phyloP scores from a whole-genome alignment of 2,888 invertebrate species.

The Leptopilina myrica region DNA sequence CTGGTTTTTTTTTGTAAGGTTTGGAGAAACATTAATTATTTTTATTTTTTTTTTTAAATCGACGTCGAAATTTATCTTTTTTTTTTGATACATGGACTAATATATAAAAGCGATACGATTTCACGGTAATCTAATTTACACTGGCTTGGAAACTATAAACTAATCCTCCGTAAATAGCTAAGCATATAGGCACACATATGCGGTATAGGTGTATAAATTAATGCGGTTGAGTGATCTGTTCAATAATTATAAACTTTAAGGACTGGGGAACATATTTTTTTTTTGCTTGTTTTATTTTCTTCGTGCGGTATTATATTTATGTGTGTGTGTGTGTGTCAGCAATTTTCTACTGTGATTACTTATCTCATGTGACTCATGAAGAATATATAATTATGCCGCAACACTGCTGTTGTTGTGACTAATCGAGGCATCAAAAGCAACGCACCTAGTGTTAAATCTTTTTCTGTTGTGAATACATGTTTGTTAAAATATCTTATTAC shows the following conservation, averaged over 20 bases:
- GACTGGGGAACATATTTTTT: neutral
- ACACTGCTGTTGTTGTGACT: constrained; percentile 29
- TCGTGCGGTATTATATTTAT: neutral
- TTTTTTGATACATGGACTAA: neutral
- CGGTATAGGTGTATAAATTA: neutral
- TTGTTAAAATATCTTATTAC: too few species aligned
- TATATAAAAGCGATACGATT: constrained; percentile 6
- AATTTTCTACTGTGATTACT: constrained; percentile 27
- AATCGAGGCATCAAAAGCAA: constrained; percentile 14
- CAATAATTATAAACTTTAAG: constrained; percentile 30
- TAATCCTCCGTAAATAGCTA: neutral
- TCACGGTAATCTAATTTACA: constrained; percentile 27
- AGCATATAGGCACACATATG: too few species aligned
- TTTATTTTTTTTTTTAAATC: neutral
- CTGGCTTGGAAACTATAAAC: constrained; percentile 14
- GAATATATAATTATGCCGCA: constrained; percentile 12
- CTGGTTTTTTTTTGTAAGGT: neutral
- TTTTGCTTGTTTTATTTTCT: constrained; percentile 9
- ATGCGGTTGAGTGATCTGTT: constrained; percentile 18
- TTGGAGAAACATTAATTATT: constrained; percentile 16
- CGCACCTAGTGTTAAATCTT: neutral
- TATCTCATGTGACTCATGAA: constrained; percentile 19
- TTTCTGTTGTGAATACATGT: neutral
- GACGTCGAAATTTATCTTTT: neutral
- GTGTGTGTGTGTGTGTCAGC: constrained; percentile 3